Base-by-base conservation (phyloP, 2,888 invertebrate genomes). In the Junonia oenone region DNA sequence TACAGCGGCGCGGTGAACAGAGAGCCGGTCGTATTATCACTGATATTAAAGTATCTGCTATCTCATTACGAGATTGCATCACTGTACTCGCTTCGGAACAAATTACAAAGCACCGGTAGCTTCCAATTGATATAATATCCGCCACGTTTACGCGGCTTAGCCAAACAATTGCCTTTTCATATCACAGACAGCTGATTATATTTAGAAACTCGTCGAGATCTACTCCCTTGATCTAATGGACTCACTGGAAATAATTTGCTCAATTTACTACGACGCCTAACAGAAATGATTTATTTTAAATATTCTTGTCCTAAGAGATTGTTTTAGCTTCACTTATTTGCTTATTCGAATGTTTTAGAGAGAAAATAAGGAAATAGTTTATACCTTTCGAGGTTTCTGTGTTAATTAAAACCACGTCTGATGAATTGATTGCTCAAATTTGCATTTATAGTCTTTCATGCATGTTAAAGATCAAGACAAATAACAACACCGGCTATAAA, bases 401-500 rank as follows among this genome's bases (percentile, higher is more conserved):
- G 72, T 71, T 74, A 74, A 75, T 76, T 72, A 65, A 68, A 58
- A 63, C 65, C 68, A 67, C 70, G 73, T 69, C 72, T 67, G 68
- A 70, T 68, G 63, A 67, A 64, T 69, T 71, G 68, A 74, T 76
- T 68, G 59, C 67, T 62, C 64, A 63, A 57, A 63, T 68, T 67
- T 64, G 59, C 72, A 67, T 73, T 66, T 55, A 59, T 62, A 61
- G 62, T 62, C 68, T 69, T 65, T 66, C 26, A 66, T 59, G 66
- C 66, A 54, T 63, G 58, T 59, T 59, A 61, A 58, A 57, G 45
- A 29, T 45, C 53, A 11, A 46, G 45, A 53, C 47, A 52, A 61
- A 48, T 9, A 51, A 51, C 11, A 43, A 43, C 40, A 13, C 1
- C n/a, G 46, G 33, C 15, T 31, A 40, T 38, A 37, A 27, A 47